Evolutionary conservation across 2,797 vertebrate species (phyloP).

Genomic region (Artibeus lituratus): DNA sequence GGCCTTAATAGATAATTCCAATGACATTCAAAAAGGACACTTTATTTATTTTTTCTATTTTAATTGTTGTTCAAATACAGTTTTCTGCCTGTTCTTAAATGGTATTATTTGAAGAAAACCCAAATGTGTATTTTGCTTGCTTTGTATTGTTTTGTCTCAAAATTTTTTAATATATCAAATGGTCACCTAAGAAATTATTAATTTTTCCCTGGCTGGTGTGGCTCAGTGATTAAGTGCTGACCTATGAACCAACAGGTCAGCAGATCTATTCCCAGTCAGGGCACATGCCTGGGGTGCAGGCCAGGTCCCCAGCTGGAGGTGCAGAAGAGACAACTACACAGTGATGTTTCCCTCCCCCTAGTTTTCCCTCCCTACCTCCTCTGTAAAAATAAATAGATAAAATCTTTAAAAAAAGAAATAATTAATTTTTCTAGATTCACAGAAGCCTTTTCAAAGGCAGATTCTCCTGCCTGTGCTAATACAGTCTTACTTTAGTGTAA

Average conservation of each 20-base stretch:
- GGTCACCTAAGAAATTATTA: neutral
- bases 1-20: neutral
- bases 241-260: too few relatives aligned
- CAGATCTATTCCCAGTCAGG: too few relatives aligned
- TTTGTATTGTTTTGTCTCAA: neutral
- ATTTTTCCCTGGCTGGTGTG: neutral
- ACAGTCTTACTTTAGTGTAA: neutral
- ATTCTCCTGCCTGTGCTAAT: neutral
- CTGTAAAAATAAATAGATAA: too few relatives aligned
- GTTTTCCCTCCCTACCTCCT: too few relatives aligned
- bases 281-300: too few relatives aligned
- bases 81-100: neutral
- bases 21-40: neutral
- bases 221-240: too few relatives aligned
- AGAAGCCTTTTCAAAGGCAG: neutral
- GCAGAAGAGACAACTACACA: too few relatives aligned
- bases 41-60: too few relatives aligned
- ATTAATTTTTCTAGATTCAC: neutral
- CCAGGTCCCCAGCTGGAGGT: too few relatives aligned
- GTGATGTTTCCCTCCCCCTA: too few relatives aligned
- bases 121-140: neutral
- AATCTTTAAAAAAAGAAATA: neutral
- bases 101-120: neutral
- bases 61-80: too few relatives aligned
- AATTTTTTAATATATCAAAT: neutral